A percentile compares a stretch with the other conserved stretches of the same genome.
Evolutionary conservation across 2,888 invertebrate genomes (phyloP).

Genomic region (Schrankia costaestrigalis): DNA sequence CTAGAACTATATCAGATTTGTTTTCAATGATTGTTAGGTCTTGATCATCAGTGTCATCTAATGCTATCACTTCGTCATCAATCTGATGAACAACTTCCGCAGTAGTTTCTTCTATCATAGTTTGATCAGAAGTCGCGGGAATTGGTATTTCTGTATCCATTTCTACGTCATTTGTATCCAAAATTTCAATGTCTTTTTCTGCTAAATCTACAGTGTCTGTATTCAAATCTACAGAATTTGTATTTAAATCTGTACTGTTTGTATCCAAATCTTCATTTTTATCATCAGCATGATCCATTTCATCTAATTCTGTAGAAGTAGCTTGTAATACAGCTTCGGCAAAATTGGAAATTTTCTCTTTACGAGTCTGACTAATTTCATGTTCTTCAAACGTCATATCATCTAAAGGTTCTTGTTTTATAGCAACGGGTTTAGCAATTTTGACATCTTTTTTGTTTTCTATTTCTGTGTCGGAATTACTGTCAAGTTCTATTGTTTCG

Average conservation of each 20-base stretch:
- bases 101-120: no score
- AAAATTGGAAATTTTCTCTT: constrained; percentile 13
- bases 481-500: constrained; percentile 55
- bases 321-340: constrained; percentile 12
- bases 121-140: no score
- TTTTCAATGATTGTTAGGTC: neutral
- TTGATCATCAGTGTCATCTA: neutral
- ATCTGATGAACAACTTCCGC: neutral
- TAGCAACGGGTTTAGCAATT: neutral
- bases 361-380: constrained; percentile 6
- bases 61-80: neutral
- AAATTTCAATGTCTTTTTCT: neutral
- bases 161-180: neutral
- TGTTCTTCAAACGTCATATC: constrained; percentile 8
- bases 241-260: neutral
- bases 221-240: no score
- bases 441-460: constrained; percentile 4
- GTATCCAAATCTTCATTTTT: neutral
- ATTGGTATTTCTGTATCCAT: neutral
- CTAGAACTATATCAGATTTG: neutral
- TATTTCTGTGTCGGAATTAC: constrained; percentile 41
- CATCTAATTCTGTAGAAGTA: constrained; percentile 14
- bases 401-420: constrained; percentile 32
- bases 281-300: constrained; percentile 11
- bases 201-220: no score